Conservation (phyloP, 1,140 invertebrate genomes). For the Oryctes rhinoceros region DNA sequence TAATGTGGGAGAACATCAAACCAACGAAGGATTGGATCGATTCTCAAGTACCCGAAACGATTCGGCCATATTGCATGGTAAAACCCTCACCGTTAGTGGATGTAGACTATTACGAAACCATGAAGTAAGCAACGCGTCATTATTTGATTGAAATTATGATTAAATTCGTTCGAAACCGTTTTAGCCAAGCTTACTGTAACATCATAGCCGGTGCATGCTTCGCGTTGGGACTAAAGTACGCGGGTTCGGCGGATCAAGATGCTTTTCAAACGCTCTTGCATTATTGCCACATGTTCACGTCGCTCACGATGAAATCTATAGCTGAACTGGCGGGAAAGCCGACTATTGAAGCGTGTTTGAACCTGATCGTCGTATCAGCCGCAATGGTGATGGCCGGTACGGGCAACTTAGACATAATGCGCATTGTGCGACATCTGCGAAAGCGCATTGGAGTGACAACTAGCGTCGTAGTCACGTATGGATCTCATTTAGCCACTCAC, state of each 20-base stretch:
- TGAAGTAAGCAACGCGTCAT: conserved; percentile 74
- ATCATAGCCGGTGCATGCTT: conserved; percentile 94
- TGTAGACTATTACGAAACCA: conserved; percentile 89
- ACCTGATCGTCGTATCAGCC: conserved; percentile 82
- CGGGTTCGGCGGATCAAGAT: conserved; percentile 85
- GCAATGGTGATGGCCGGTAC: conserved; percentile 93
- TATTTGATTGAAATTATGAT: background rate
- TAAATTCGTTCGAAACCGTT: conserved; percentile 50
- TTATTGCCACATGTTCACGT: conserved; percentile 74
- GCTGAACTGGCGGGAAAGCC: conserved; percentile 89
- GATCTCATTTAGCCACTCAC: conserved; percentile 92
- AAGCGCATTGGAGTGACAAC: conserved; percentile 73
- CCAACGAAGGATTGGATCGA: conserved; percentile 88
- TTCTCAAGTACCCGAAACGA: conserved; percentile 79
- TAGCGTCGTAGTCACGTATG: conserved; percentile 80
- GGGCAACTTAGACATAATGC: conserved; percentile 86
- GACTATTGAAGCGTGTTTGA: conserved; percentile 89
- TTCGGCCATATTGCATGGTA: conserved; percentile 75
- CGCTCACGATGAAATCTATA: conserved; percentile 71
- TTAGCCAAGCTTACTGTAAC: conserved; percentile 94
- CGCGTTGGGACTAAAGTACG: conserved; percentile 92
- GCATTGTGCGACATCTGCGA: conserved; percentile 85
- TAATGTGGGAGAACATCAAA: conserved; percentile 86
- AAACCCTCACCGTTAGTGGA: conserved; percentile 70
- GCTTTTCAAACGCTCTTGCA: conserved; percentile 80